Conservation (phyloP, 2,113 vertebrate genomes). For the Microcebus murinus region DNA sequence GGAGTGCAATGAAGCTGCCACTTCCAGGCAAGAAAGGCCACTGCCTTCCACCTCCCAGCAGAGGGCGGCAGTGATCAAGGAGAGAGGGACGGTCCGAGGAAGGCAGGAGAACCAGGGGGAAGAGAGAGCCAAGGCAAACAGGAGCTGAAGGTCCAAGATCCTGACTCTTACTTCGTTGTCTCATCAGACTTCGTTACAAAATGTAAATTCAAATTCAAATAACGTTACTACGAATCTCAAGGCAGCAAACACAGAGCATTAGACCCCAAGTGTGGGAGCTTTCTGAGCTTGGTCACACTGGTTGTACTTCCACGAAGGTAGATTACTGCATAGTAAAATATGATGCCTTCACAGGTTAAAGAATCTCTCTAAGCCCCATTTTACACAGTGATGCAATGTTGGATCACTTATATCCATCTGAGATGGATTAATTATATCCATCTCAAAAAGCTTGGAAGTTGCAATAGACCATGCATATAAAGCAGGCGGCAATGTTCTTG, state of each 20-base stretch:
- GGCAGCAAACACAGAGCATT: neutral
- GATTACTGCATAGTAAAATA: neutral
- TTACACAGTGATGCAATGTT: neutral
- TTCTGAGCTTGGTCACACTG: neutral
- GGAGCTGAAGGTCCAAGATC: neutral
- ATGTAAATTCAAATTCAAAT: neutral
- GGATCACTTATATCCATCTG: neutral
- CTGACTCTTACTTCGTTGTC: neutral
- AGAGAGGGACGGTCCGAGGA: neutral
- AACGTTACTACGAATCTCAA: neutral
- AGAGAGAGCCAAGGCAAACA: neutral
- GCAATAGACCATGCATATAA: neutral
- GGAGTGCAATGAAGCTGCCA: too few relatives aligned
- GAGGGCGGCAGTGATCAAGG: neutral
- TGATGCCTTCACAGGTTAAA: neutral
- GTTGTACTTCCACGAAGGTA: neutral
- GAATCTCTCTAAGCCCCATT: neutral
- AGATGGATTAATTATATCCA: too few relatives aligned
- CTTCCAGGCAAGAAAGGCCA: too few relatives aligned
- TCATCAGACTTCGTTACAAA: neutral
- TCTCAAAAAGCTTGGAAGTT: neutral
- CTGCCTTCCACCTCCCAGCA: neutral
- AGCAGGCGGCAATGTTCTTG: neutral
- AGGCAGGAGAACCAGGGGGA: neutral
- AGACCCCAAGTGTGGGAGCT: neutral